Base-by-base conservation (phyloP, 2,888 invertebrate genomes). In the Tholera decimalis region DNA sequence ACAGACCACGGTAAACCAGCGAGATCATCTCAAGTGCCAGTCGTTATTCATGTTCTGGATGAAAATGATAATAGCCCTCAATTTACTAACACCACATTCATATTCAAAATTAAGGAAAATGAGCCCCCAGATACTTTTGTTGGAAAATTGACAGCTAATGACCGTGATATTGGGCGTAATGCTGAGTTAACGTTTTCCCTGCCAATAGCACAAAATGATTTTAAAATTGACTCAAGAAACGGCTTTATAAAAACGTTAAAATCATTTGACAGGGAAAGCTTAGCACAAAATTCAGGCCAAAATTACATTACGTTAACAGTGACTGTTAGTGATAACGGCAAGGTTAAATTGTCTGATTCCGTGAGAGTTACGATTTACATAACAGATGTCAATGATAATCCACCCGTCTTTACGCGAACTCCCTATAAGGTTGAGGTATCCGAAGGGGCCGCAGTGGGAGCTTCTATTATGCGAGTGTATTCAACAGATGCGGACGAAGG, bases 21-120 rank as follows among this genome's bases (percentile, higher is more conserved):
- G 44, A 96, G 97, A 86, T 98, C 97, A 56, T 98, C 99, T 0
- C 96, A 97, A 53, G 99, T 98, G 3, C 98, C 98, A 8, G 98
- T 99, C 2, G 98, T 99, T 20, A 97, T 99, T 72, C 98, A 99
- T 87, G 97, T 99, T 24, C 97, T 98, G 71, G 99, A 99, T 93
- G 99, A 99, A 93, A 99, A 99, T 91, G 99, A 99, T 92, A 99
- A 99, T 90, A 97, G 97, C 33, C 99, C 99, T 0, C 97, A 97
- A 88, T 99, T 99, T 92, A 97, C 97, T 3, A 98, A 99, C 83
- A 97, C 97, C 33, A 98, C 98, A 18, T 99, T 99, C 91, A 97
- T 97, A 66, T 99, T 99, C 88, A 98, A 97, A 89, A 97, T 99
- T 20, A 97, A 97, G 57, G 98, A 99, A 93, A 98, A 98, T 90